A percentile compares a stretch with the other conserved stretches of the same genome.
Evolutionary conservation across 37 sponge, comb jelly and placozoan genomes (phyloP).

Genomic region (Petrosia ficiformis): DNA sequence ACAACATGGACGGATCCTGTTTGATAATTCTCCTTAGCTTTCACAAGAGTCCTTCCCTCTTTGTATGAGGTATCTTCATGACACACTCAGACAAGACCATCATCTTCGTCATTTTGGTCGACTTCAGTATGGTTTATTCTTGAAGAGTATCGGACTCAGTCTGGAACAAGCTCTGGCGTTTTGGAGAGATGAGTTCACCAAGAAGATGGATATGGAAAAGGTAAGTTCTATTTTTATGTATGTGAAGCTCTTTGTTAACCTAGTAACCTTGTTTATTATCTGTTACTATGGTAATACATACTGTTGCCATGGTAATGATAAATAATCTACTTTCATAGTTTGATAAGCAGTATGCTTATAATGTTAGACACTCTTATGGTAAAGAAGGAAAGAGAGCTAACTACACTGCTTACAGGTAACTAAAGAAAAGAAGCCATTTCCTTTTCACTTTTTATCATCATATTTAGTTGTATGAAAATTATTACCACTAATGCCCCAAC

Average conservation of each 20-base stretch:
- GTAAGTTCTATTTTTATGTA: no score
- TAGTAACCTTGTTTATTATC: no score
- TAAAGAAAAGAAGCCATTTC: not conserved
- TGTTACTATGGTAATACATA: not conserved
- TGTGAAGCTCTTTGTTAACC: not conserved
- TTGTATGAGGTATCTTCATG: constrained; percentile 92
- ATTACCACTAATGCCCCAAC: constrained; percentile 82
- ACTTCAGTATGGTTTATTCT: constrained; percentile 93
- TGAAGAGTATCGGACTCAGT: constrained; percentile 79
- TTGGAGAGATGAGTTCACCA: constrained; percentile 84
- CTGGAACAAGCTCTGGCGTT: constrained; percentile 85
- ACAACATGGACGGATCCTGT: no score
- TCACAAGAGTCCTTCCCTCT: constrained; percentile 82
- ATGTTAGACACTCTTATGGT: constrained; percentile 88
- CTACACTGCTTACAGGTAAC: constrained; percentile 81
- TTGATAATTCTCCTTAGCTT: no score
- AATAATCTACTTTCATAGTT: constrained; percentile 44
- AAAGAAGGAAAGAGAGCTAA: constrained; percentile 92
- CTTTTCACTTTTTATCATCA: not conserved
- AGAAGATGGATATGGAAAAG: constrained; percentile 86
- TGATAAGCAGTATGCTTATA: constrained; percentile 95
- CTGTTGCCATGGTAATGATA: no score
- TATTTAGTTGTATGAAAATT: constrained; percentile 86
- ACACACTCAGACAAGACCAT: constrained; percentile 78
- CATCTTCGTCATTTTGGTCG: constrained; percentile 90